A percentile compares a stretch with the other conserved stretches of the same genome.
phyloP scores from a whole-genome alignment of 2,113 vertebrate species.

The Rattus rattus region DNA sequence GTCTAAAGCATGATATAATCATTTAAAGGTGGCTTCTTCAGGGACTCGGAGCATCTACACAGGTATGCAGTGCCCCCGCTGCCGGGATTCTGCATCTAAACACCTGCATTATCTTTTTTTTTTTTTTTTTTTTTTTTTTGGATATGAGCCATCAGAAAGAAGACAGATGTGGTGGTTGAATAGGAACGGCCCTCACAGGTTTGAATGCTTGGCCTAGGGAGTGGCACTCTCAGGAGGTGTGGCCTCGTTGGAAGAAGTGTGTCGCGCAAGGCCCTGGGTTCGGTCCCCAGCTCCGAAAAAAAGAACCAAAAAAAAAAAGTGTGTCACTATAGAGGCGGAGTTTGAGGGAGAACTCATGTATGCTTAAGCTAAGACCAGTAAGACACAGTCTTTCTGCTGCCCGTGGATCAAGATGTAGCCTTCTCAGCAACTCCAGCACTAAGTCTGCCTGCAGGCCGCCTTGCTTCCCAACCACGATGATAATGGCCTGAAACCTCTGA shows the following conservation, averaged over 20 bases:
- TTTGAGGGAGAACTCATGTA: not conserved
- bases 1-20: not conserved
- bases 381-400: not conserved
- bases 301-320: no score
- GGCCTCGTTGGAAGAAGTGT: no score
- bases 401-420: no score
- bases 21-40: not conserved
- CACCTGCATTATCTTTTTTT: not conserved
- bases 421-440: not conserved
- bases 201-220: not conserved
- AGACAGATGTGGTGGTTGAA: not conserved
- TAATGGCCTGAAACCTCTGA: not conserved
- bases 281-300: no score
- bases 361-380: not conserved
- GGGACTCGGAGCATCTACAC: not conserved
- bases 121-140: no score
- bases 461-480: not conserved
- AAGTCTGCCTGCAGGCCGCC: not conserved
- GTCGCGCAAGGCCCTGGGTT: no score
- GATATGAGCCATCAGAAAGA: not conserved
- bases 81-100: not conserved
- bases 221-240: not conserved
- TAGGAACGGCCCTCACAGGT: not conserved
- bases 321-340: not conserved
- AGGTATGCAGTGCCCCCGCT: not conserved